Evolutionary conservation across 2,113 vertebrate species (phyloP), one percentile per base, ranked within the genome.

Genomic region (Candoia aspera): DNA sequence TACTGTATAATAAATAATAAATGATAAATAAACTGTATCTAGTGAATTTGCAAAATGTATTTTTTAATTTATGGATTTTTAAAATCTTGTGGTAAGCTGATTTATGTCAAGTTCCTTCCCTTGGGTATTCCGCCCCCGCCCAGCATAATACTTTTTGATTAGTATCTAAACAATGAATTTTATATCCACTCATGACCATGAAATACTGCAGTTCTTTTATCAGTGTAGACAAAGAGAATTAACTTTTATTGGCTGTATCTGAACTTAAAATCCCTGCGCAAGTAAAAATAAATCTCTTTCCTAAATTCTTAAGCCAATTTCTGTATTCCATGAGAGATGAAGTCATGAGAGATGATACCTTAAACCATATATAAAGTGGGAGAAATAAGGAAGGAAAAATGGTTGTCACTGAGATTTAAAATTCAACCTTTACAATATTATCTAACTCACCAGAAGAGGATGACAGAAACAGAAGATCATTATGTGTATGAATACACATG

Each of bases 161-260:
- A 84, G 87, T 13, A 19, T 46, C 79, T 88, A 57, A 49, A 84
- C 58, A 91, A 53, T 62, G 17, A 88, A 73, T 42, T 33, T 92
- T 49, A 59, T 29, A 54, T 1, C 33, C 17, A 79, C 68, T 8
- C 73, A 42, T 21, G 33, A 79, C 68, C 33, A 33, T 79, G 2
- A 0, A 62, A 3, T 87, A 90, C 88, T 91, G 90, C 58, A 1
- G 1, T 15, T 33, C 9, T 15, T 33, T 6, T 93, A 94, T 68
- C 54, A 84, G 17, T 58, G 84, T 55, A 89, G 21, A 57, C 8
- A 90, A 91, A 53, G 54, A 86, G 54, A 91, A 93, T 42, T 54
- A 87, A 79, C 12, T 68, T 93, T 93, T 91, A 89, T 59, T 86
- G 23, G 26, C 83, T 92, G 55, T 89, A 85, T 91, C 90, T 64